Evolutionary conservation across 2,888 invertebrate genomes (phyloP).

Genomic region (Phaonia tiefii): DNA sequence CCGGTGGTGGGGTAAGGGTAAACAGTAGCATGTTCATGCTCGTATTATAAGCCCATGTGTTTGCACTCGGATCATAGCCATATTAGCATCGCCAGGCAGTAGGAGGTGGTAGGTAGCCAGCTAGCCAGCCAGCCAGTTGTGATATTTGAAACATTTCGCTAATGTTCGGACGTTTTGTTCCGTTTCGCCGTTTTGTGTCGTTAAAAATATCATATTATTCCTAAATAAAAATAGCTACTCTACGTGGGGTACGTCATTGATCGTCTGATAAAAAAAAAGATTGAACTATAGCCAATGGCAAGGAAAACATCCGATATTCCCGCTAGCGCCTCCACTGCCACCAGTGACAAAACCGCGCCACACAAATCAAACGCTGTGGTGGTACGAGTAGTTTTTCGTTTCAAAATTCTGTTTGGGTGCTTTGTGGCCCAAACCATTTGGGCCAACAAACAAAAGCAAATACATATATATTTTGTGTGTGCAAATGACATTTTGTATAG

Average conservation of each 20-base stretch:
- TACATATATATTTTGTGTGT: slow-evolving; percentile 17
- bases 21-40: background rate
- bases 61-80: slow-evolving; percentile 22
- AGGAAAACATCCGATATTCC: slow-evolving; percentile 52
- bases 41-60: background rate
- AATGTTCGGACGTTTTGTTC: slow-evolving; percentile 8
- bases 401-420: slow-evolving; percentile 15
- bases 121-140: slow-evolving; percentile 31
- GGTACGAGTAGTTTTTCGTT: slow-evolving; percentile 38
- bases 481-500: slow-evolving; percentile 30
- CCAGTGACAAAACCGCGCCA: background rate
- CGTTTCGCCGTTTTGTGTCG: too few relatives aligned
- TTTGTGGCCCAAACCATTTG: background rate
- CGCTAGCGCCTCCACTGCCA: slow-evolving; percentile 7
- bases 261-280: slow-evolving; percentile 60
- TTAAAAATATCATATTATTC: slow-evolving; percentile 54
- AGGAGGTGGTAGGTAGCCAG: too few relatives aligned
- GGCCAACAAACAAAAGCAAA: slow-evolving; percentile 30
- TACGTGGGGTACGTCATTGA: slow-evolving; percentile 62
- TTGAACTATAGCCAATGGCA: slow-evolving; percentile 57
- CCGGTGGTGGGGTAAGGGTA: background rate
- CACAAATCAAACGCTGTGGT: slow-evolving; percentile 37
- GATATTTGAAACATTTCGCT: slow-evolving; percentile 49
- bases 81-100: slow-evolving; percentile 35
- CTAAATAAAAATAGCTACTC: slow-evolving; percentile 51